Evolutionary conservation across 2,888 invertebrate species (phyloP).

Genomic region (Allolobophora icterica): DNA sequence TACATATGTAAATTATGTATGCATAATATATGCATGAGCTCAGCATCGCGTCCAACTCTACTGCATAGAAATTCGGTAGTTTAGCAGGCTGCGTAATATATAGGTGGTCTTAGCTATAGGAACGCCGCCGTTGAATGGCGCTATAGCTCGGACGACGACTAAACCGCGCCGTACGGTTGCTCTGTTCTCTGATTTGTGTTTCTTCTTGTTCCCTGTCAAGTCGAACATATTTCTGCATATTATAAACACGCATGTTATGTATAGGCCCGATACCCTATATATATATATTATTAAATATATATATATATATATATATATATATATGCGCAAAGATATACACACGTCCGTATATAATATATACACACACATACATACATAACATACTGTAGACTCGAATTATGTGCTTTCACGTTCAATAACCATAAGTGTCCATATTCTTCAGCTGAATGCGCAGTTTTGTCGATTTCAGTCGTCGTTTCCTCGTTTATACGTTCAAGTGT

Average conservation of each 20-base stretch:
- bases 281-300: background rate
- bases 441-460: too few relatives aligned
- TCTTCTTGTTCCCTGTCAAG: background rate
- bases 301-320: background rate
- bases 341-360: too few relatives aligned
- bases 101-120: background rate
- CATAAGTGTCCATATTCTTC: too few relatives aligned
- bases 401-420: too few relatives aligned
- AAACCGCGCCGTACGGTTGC: background rate
- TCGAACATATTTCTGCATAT: background rate
- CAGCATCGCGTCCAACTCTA: background rate
- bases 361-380: too few relatives aligned
- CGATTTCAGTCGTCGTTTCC: too few relatives aligned
- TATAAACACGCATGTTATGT: slow-evolving; percentile 10
- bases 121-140: background rate
- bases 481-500: too few relatives aligned
- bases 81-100: slow-evolving; percentile 8
- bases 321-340: too few relatives aligned
- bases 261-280: background rate
- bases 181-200: background rate
- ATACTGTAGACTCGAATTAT: too few relatives aligned
- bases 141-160: background rate
- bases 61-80: background rate
- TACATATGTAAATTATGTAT: too few relatives aligned
- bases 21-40: too few relatives aligned